Evolutionary conservation across 2,888 invertebrate genomes (phyloP).

Genomic region (Aleiodes testaceus): DNA sequence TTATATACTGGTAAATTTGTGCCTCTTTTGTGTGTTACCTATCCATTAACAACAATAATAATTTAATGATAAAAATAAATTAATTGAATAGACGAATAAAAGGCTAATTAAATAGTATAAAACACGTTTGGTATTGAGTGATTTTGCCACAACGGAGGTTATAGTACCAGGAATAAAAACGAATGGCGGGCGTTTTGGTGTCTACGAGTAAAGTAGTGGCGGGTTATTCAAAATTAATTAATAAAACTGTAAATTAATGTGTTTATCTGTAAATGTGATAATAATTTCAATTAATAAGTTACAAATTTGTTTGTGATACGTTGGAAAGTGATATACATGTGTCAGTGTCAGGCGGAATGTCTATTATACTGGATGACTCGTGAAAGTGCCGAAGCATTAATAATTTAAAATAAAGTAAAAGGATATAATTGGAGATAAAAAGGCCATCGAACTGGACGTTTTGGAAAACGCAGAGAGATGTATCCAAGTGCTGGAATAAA

Average conservation of each 20-base stretch:
- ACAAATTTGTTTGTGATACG: not conserved
- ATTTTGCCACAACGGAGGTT: not conserved
- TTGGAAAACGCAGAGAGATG: slow-evolving; percentile 78
- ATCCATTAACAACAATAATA: too few relatives aligned
- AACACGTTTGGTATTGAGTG: too few relatives aligned
- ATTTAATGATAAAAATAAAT: too few relatives aligned
- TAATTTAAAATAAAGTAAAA: slow-evolving; percentile 10
- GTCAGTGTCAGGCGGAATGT: slow-evolving; percentile 26
- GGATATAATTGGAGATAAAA: slow-evolving; percentile 3
- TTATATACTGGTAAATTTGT: not conserved
- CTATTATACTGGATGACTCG: slow-evolving; percentile 44
- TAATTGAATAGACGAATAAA: too few relatives aligned
- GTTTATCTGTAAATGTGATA: too few relatives aligned
- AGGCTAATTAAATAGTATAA: too few relatives aligned
- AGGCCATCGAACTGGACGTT: slow-evolving; percentile 16
- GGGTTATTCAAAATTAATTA: slow-evolving; percentile 34
- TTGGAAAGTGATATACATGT: not conserved
- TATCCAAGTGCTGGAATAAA: slow-evolving; percentile 91
- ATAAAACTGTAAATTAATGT: not conserved
- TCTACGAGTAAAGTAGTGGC: slow-evolving; percentile 44
- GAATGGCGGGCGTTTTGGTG: slow-evolving; percentile 54
- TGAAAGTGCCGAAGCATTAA: slow-evolving; percentile 40
- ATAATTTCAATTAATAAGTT: not conserved
- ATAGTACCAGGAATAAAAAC: slow-evolving; percentile 11
- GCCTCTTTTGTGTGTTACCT: not conserved